These are phyloP conservation scores for Stenodema calcarata DNA, from an alignment of 2,888 invertebrate genomes.

Conservation along the genomic window DNA sequence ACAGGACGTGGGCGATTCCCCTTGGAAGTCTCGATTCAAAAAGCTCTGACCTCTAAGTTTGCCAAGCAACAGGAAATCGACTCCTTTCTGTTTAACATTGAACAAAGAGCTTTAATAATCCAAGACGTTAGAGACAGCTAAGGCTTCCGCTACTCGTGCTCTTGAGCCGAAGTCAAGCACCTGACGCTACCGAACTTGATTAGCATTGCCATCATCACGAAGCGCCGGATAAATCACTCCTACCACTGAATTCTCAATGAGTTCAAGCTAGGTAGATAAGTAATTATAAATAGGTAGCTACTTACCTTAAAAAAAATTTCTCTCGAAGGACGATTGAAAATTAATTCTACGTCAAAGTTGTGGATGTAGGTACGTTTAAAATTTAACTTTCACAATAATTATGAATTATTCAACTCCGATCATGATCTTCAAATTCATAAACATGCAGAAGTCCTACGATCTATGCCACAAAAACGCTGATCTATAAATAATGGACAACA, in stretches of 20 bases:
- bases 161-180: neutral
- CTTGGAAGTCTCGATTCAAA: neutral
- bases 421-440: too few species aligned
- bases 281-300: neutral
- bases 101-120: neutral
- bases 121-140: neutral
- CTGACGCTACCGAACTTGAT: neutral
- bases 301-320: too few species aligned
- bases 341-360: too few species aligned
- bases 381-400: too few species aligned
- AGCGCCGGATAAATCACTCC: neutral
- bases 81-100: neutral
- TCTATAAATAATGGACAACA: too few species aligned
- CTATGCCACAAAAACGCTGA: too few species aligned
- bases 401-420: too few species aligned
- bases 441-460: too few species aligned
- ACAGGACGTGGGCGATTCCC: slow-evolving; percentile 2
- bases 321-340: too few species aligned
- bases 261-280: neutral
- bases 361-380: too few species aligned
- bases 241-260: neutral
- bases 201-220: neutral
- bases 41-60: neutral
- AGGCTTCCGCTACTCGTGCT: neutral
- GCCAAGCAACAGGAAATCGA: neutral